Base-by-base conservation (phyloP, 2,113 vertebrate genomes). In the Corythoichthys intestinalis region DNA sequence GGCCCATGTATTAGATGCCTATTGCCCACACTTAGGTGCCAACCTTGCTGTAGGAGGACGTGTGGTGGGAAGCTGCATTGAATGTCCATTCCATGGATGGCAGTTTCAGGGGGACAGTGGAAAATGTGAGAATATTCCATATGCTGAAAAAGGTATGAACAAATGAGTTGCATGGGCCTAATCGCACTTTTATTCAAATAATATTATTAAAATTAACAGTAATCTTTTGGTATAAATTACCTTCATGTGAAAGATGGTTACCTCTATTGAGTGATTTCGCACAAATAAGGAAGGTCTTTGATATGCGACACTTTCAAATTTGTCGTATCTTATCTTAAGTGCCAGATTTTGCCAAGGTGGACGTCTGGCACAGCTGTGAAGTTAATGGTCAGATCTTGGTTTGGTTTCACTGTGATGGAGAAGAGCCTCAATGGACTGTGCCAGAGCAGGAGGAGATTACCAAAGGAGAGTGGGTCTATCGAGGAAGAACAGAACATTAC, bases 11-110 rank as follows among this genome's bases (percentile, higher is more conserved):
- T 57, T 92, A 4, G 91, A 93, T 0, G 85, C 92, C 8, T 93
- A 94, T 75, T 94, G 94, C 68, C 94, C 94, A 2, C 94, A 93
- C 67, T 88, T 95, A 2, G 92, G 94, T 0, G 93, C 94, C 39
- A 92, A 89, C 82, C 79, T 94, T 37, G 85, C 90, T 0, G 85
- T 93, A 0, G 93, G 94, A 0, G 93, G 94, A 15, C 80, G 63
- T 0, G 91, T 94, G 44, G 72, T 91, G 38, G 94, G 92, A 15
- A 76, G 65, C 46, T 94, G 94, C 70, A 87, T 94, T 0, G 90
- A 95, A 53, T 94, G 94, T 62, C 95, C 92, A 0, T 94, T 93
- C 73, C 94, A 94, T 0, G 92, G 94, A 59, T 95, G 94, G 94
- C 90, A 84, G 80, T 93, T 94, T 72, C 76, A 20, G 0, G 94